phyloP scores from a whole-genome alignment of 2,113 vertebrate genomes.

The Lates calcarifer region DNA sequence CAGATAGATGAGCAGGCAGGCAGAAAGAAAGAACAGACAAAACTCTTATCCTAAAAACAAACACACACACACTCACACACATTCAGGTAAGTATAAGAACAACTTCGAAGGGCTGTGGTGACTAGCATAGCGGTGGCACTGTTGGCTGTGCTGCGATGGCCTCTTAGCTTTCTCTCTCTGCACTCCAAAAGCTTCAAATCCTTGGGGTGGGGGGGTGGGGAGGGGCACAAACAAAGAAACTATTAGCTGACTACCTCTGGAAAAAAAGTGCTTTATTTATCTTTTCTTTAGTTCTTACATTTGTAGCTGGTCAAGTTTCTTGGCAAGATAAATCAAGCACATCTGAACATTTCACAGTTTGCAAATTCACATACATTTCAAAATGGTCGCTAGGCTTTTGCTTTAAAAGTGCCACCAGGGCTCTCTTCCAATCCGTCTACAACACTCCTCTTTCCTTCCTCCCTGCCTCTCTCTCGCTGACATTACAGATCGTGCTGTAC shows the following conservation, averaged over 20 bases:
- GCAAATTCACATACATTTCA: background rate
- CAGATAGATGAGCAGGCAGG: slow-evolving; percentile 17
- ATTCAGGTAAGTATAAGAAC: slow-evolving; percentile 42
- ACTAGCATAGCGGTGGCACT: slow-evolving; percentile 26
- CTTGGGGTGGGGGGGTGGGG: too few species aligned
- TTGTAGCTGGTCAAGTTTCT: background rate
- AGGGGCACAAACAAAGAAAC: too few species aligned
- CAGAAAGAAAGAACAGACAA: slow-evolving; percentile 28
- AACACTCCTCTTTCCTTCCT: slow-evolving; percentile 30
- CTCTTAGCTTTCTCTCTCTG: slow-evolving; percentile 20
- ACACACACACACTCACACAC: slow-evolving; percentile 2
- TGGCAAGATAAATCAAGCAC: slow-evolving; percentile 35
- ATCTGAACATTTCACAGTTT: background rate
- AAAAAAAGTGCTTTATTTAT: slow-evolving; percentile 31
- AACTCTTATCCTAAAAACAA: background rate
- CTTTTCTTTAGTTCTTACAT: slow-evolving; percentile 1
- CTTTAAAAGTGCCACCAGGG: slow-evolving; percentile 31
- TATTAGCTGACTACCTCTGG: background rate
- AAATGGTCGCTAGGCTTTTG: slow-evolving; percentile 12
- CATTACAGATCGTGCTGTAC: slow-evolving; percentile 4
- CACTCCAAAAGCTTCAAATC: slow-evolving; percentile 8
- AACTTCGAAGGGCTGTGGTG: slow-evolving; percentile 30
- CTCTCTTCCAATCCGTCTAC: slow-evolving; percentile 13
- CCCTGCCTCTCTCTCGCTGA: slow-evolving; percentile 18
- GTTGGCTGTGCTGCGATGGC: slow-evolving; percentile 44